Conservation (phyloP, 1,140 invertebrate genomes). For the Pachypsylla venusta region DNA sequence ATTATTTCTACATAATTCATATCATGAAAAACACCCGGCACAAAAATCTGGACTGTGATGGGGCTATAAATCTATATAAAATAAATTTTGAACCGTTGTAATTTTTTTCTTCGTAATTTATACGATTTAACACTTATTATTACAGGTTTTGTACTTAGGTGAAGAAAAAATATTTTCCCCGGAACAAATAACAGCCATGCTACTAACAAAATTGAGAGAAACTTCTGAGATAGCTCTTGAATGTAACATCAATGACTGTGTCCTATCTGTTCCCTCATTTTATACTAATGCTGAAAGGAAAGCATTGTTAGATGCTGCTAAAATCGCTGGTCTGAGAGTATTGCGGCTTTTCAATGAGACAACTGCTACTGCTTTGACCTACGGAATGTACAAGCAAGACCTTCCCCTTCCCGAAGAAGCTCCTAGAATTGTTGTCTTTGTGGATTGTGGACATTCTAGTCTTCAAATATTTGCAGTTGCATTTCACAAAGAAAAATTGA, state of each 20-base stretch:
- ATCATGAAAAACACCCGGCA: too few species aligned
- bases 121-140: too few species aligned
- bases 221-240: slow-evolving; percentile 71
- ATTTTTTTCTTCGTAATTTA: too few species aligned
- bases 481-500: slow-evolving; percentile 90
- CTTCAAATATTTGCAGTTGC: slow-evolving; percentile 71
- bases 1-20: too few species aligned
- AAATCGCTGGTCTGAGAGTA: slow-evolving; percentile 80
- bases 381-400: slow-evolving; percentile 96
- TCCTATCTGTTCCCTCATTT: slow-evolving; percentile 62
- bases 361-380: slow-evolving; percentile 83
- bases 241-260: slow-evolving; percentile 72
- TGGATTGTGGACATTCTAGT: slow-evolving; percentile 79
- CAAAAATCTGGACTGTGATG: too few species aligned
- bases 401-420: slow-evolving; percentile 71
- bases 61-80: too few species aligned
- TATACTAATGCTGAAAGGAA: slow-evolving; percentile 88
- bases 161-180: slow-evolving; percentile 78
- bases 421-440: slow-evolving; percentile 77
- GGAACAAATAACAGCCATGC: slow-evolving; percentile 91
- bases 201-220: slow-evolving; percentile 93
- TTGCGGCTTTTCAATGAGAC: slow-evolving; percentile 92
- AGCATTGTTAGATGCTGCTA: slow-evolving; percentile 76
- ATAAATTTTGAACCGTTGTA: too few species aligned
- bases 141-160: slow-evolving; percentile 68